Percentiles rank a stretch among this genome's conserved stretches.
phyloP scores from a whole-genome alignment of 2,113 vertebrate species.

The Colinus virginianus region DNA sequence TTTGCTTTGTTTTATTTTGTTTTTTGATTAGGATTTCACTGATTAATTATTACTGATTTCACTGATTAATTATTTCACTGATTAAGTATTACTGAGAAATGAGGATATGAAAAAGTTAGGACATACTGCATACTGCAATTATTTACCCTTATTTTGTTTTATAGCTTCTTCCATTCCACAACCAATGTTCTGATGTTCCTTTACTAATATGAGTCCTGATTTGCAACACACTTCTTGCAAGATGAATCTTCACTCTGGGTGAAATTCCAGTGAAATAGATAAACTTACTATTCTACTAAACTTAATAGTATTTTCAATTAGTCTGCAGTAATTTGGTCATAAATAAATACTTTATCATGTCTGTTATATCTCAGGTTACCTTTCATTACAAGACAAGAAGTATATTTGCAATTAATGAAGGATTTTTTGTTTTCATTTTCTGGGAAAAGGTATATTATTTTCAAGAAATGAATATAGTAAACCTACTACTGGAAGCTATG shows the following conservation, averaged over 20 bases:
- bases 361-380: not conserved
- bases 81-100: not conserved
- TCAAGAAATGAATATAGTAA: not conserved
- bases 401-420: not conserved
- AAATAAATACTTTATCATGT: not conserved
- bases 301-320: not conserved
- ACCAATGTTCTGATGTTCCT: accelerated
- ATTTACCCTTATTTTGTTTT: not conserved
- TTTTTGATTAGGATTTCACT: not conserved
- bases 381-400: not conserved
- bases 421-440: not conserved
- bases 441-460: not conserved
- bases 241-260: not conserved
- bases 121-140: not conserved
- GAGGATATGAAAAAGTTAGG: not conserved
- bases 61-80: not conserved
- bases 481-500: too few relatives aligned
- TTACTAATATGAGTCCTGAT: not conserved
- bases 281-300: not conserved
- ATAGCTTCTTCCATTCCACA: not conserved
- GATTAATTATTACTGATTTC: not conserved
- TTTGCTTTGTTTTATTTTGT: too few relatives aligned
- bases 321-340: not conserved
- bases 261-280: not conserved
- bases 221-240: not conserved